These are phyloP conservation scores for Bicyclus anynana DNA, from an alignment of 1,140 invertebrate genomes.

Conservation along the genomic window DNA sequence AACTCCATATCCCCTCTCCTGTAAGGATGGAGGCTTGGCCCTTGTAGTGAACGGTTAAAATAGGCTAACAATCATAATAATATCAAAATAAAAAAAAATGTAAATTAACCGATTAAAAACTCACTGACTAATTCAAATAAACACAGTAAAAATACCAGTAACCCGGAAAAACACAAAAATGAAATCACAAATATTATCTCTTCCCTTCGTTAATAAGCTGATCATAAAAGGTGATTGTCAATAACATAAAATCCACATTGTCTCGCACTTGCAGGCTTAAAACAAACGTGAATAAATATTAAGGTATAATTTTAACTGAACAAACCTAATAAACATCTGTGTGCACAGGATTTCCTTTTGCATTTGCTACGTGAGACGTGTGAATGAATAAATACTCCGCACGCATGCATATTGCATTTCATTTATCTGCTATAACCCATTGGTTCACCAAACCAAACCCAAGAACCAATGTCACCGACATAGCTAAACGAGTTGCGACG, in stretches of 20 bases:
- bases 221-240: conserved; percentile 17
- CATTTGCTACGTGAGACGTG: conserved; percentile 13
- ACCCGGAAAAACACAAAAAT: neutral
- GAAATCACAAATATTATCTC: conserved; percentile 7
- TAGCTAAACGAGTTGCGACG: too few species aligned
- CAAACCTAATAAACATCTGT: conserved; percentile 51
- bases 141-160: neutral
- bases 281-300: conserved; percentile 43
- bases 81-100: too few species aligned
- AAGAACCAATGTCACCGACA: too few species aligned
- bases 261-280: conserved; percentile 8
- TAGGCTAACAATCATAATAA: too few species aligned
- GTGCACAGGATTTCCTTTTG: conserved; percentile 37
- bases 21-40: too few species aligned
- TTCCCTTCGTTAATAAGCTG: conserved; percentile 20
- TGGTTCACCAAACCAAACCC: too few species aligned
- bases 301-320: conserved; percentile 38
- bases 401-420: too few species aligned
- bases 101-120: neutral
- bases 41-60: too few species aligned
- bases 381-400: conserved; percentile 5
- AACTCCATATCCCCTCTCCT: too few species aligned
- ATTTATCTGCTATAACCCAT: too few species aligned
- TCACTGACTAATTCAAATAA: neutral
- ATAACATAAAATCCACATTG: conserved; percentile 12